Evolutionary conservation across 2,888 invertebrate species (phyloP), one percentile per base, ranked within the genome.

Genomic region (Aporophyla nigra): DNA sequence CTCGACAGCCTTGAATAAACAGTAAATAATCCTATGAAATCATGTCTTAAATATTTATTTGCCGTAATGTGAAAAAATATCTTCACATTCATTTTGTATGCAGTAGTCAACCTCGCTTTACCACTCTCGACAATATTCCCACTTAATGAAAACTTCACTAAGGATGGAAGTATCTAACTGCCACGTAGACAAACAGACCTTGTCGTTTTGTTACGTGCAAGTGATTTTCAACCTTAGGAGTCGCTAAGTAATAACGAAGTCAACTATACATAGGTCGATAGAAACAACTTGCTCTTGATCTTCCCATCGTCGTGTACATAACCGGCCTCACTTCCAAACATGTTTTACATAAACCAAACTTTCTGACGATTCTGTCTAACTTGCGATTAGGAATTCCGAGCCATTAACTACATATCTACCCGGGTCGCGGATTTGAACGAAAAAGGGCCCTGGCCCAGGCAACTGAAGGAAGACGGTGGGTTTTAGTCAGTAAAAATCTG

Each of bases 1-100:
- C 51, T 83, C 49, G 71, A 83, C 59, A 43, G 24, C 24, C 19
- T 21, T 59, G 46, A 78, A 80, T 71, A 71, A 71, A 75, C 66
- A 79, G 40, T 82, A 33, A 81, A 65, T 74, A 33, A 74, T 54
- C 65, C 46, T 7, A n/a, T 54, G 59, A 3, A 54, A 43, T 49
- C 27, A 49, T 49, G 43, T 56, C 14, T 71, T 33, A 16, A 49
- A 74, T 40, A 73, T 73, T 54, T 46, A 74, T 56, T 33, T 74
- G n/a, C 73, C 7, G 43, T 43, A 16, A 69, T 56, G 7, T 56
- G 10, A 24, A 40, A 54, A 56, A 54, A n/a, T 5, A 10, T 66
- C 7, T 65, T 27, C 5, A 2, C 1, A 16, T 63, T 43, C 5
- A n/a, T n/a, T 6, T 56, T 14, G 19, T 14, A 27, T 0, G 33